phyloP scores from a whole-genome alignment of 2,888 invertebrate species.

The Linnaemya vulpina region DNA sequence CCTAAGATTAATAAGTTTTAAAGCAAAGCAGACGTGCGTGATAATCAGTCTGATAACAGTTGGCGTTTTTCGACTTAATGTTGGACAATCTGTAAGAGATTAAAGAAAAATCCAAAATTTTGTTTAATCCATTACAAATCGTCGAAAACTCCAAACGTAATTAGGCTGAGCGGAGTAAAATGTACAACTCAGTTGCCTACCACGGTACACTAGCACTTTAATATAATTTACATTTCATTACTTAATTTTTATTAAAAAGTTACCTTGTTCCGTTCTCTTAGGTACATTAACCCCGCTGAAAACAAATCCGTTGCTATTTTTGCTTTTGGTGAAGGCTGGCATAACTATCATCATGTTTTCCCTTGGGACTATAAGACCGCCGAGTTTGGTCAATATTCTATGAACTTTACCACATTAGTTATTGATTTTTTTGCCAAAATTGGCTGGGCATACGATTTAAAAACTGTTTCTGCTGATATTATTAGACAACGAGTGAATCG shows the following conservation, averaged over 20 bases:
- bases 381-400: constrained; percentile 88
- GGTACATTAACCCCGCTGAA: constrained; percentile 87
- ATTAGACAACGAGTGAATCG: constrained; percentile 87
- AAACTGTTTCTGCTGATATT: constrained; percentile 89
- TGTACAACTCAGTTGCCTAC: too few species aligned
- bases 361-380: constrained; percentile 94
- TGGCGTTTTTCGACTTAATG: too few species aligned
- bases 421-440: constrained; percentile 92
- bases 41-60: too few species aligned
- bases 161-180: too few species aligned
- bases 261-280: constrained; percentile 73
- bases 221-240: background rate
- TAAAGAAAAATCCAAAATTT: too few species aligned
- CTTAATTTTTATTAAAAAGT: background rate
- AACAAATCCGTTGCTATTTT: constrained; percentile 86
- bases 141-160: too few species aligned
- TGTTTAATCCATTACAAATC: too few species aligned
- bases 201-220: too few species aligned
- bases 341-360: constrained; percentile 92
- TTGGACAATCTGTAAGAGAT: too few species aligned
- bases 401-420: constrained; percentile 90
- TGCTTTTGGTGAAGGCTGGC: constrained; percentile 91
- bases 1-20: too few species aligned
- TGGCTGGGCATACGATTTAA: constrained; percentile 94
- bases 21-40: too few species aligned